Base-by-base conservation (phyloP, 2,797 vertebrate genomes). In the Meriones psammophilus region DNA sequence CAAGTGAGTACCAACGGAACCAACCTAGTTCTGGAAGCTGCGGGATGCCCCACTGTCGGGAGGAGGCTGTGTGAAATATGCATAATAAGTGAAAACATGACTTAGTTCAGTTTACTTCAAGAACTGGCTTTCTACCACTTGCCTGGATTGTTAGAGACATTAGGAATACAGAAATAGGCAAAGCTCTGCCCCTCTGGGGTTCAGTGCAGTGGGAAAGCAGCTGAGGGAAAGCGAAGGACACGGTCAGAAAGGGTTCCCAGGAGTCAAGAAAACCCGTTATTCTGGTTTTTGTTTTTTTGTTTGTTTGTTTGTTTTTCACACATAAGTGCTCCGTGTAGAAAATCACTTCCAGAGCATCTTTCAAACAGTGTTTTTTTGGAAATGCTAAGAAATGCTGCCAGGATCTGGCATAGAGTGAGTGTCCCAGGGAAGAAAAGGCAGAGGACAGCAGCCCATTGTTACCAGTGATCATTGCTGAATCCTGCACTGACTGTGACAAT, bases 1-100 rank as follows among this genome's bases (percentile, higher is more conserved):
- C 62, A 73, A 0, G 98, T 98, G 92, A 98, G 98, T 98, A 69
- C 26, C 66, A 36, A 1, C 4, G 36, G 83, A n/a, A 30, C 18
- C 28, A 74, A 33, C 42, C 30, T 24, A 26, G 56, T 93, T 73
- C 81, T 76, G 71, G 91, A 80, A 39, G 24, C 60, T 88, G 18
- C 36, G 33, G 5, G 0, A 1, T 58, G 36, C 10, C 30, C 30
- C 22, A 2, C 10, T 13, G 22, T 88, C 36, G 13, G 20, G 17
- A 39, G 14, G 42, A 60, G 26, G 7, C 36, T 69, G 0, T n/a
- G 36, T 68, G 46, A 90, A 78, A 74, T 78, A 33, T 8, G 73
- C 69, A 33, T 66, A 71, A 33, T 66, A 71, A 71, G 66, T 28
- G 3, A 39, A 76, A 89, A 92, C 4, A 22, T 24, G 9, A 46